phyloP scores from a whole-genome alignment of 2,113 vertebrate genomes.

The Montifringilla adamsi region DNA sequence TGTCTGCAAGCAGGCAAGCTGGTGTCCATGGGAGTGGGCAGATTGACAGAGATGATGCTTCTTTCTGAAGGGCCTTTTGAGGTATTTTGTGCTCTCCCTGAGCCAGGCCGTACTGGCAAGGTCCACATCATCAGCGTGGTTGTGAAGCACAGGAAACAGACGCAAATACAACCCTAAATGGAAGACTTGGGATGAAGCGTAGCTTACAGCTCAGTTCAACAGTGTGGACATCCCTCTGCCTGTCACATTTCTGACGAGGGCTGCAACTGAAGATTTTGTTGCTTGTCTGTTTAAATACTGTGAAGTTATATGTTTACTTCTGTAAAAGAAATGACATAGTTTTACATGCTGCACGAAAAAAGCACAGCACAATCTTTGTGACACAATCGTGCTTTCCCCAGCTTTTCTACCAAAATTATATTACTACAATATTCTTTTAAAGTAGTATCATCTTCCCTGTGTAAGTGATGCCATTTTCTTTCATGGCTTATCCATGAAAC shows the following conservation, averaged over 20 bases:
- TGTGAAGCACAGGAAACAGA: neutral
- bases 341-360: neutral
- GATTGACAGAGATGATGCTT: neutral
- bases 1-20: neutral
- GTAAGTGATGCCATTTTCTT: neutral
- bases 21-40: fast-evolving
- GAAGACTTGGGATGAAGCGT: neutral
- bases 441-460: neutral
- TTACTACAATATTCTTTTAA: neutral
- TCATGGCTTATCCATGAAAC: neutral
- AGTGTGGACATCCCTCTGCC: neutral
- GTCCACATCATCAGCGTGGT: fast-evolving
- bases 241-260: neutral
- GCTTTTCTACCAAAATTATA: neutral
- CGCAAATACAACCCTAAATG: neutral
- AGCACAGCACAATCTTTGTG: neutral
- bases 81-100: neutral
- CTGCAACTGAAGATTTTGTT: neutral
- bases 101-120: neutral
- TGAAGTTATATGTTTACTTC: neutral
- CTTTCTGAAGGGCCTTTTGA: neutral
- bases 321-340: neutral
- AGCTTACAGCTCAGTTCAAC: neutral
- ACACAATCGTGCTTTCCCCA: fast-evolving
- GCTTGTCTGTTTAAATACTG: neutral